A percentile compares a stretch with the other conserved stretches of the same genome.
Evolutionary conservation across 2,888 invertebrate species (phyloP).

Genomic region (Marasmarcha lunaedactyla): DNA sequence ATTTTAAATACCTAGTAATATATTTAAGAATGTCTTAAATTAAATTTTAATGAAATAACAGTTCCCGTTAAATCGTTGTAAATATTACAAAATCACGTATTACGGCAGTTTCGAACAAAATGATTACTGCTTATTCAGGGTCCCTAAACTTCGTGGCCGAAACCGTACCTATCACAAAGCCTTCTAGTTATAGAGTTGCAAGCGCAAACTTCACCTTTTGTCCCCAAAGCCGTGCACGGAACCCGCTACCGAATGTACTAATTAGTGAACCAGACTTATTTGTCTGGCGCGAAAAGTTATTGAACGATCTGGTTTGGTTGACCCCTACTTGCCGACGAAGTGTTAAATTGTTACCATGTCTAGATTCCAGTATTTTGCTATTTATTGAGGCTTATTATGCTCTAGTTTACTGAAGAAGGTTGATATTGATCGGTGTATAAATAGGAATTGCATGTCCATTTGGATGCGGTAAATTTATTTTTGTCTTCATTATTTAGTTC

Average conservation of each 20-base stretch:
- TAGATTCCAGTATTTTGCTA: slow-evolving; percentile 14
- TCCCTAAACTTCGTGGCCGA: slow-evolving; percentile 10
- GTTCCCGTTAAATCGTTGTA: too few relatives aligned
- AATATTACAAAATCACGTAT: not conserved
- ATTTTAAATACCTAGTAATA: too few relatives aligned
- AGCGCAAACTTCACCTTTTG: slow-evolving; percentile 48
- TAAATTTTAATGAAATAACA: too few relatives aligned
- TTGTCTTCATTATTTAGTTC: too few relatives aligned
- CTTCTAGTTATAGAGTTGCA: slow-evolving; percentile 36
- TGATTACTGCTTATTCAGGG: slow-evolving; percentile 14
- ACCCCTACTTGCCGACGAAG: slow-evolving; percentile 18
- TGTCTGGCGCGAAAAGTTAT: slow-evolving; percentile 45
- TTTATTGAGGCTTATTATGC: too few relatives aligned
- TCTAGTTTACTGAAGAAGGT: too few relatives aligned
- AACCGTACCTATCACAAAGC: slow-evolving; percentile 1
- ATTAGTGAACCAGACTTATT: slow-evolving; percentile 50
- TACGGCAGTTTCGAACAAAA: not conserved
- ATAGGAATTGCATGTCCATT: too few relatives aligned
- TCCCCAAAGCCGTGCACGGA: slow-evolving; percentile 22
- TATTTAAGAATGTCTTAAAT: too few relatives aligned
- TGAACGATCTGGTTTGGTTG: slow-evolving; percentile 25
- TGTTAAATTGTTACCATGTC: slow-evolving; percentile 30
- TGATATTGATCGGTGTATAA: slow-evolving; percentile 12
- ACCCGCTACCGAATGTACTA: slow-evolving; percentile 45
- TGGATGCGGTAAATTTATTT: too few relatives aligned